Percentiles rank a stretch among this genome's conserved stretches.
Conservation (phyloP, 1,140 invertebrate genomes). For the Leptinotarsa undecemlineata region DNA sequence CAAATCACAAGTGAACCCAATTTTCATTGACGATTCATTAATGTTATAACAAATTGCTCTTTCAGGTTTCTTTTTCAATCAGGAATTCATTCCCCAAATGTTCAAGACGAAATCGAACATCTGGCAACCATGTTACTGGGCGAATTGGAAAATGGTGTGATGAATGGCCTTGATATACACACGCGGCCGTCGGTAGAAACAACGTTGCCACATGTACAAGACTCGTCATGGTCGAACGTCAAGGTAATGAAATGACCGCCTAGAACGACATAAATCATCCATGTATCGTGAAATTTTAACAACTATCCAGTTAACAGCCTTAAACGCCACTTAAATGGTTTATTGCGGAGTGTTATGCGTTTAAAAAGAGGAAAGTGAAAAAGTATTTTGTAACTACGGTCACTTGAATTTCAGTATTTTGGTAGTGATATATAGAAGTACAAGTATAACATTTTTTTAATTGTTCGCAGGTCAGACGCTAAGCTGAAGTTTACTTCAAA, state of each 20-base stretch:
- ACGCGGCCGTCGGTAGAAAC: constrained; percentile 22
- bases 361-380: neutral
- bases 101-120: neutral
- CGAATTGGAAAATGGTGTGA: constrained; percentile 21
- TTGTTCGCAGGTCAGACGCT: no score
- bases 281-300: constrained; percentile 23
- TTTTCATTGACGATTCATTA: no score
- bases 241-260: constrained; percentile 28
- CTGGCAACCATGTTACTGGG: constrained; percentile 3
- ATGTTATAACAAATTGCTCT: no score
- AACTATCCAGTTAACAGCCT: neutral
- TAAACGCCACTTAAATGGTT: neutral
- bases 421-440: no score
- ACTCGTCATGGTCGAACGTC: constrained; percentile 28
- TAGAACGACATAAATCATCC: constrained; percentile 25
- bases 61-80: no score
- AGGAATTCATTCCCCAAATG: neutral
- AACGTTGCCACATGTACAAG: constrained; percentile 21
- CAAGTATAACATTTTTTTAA: no score
- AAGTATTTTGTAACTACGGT: neutral
- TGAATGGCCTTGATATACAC: constrained; percentile 29
- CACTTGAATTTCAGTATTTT: neutral
- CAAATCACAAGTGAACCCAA: no score
- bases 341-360: neutral
- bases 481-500: no score